A percentile compares a stretch with the other conserved stretches of the same genome.
These are phyloP conservation scores for Platypus cylindrus DNA, from an alignment of 2,888 invertebrate genomes.

Conservation along the genomic window DNA sequence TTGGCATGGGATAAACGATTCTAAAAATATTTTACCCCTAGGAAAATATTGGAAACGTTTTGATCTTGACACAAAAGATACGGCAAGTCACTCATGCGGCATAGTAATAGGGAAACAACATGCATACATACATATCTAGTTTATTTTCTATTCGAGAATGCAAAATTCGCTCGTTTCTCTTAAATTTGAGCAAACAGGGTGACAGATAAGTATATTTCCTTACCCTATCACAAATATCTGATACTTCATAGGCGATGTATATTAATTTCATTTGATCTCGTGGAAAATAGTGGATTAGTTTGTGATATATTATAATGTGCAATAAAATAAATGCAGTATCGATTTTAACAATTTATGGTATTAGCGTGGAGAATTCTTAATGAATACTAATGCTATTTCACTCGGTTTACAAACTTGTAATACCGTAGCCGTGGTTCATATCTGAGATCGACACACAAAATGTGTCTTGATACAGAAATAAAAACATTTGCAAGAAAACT, in stretches of 20 bases:
- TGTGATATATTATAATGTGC: too few species aligned
- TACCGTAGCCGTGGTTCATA: too few species aligned
- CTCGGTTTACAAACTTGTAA: slow-evolving; percentile 13
- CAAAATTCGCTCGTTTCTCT: neutral
- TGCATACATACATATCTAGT: too few species aligned
- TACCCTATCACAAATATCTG: neutral
- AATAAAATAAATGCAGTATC: too few species aligned
- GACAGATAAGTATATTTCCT: neutral
- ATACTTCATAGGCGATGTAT: neutral
- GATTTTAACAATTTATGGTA: slow-evolving; percentile 12
- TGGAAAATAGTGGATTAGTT: too few species aligned
- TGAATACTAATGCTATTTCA: slow-evolving; percentile 15
- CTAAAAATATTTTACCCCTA: slow-evolving; percentile 12
- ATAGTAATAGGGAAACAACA: slow-evolving; percentile 13
- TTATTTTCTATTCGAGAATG: slow-evolving; percentile 12
- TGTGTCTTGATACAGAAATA: too few species aligned
- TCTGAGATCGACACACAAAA: too few species aligned
- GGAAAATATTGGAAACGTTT: slow-evolving; percentile 14
- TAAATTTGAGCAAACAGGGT: neutral
- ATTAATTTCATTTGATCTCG: slow-evolving; percentile 2
- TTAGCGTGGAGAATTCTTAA: slow-evolving; percentile 13
- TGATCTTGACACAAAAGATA: slow-evolving; percentile 12
- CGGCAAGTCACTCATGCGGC: slow-evolving; percentile 9
- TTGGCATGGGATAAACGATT: too few species aligned
- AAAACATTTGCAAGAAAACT: too few species aligned